Evolutionary conservation across 1,140 invertebrate species (phyloP), one percentile per base, ranked within the genome.

Genomic region (Drosophila suzukii): DNA sequence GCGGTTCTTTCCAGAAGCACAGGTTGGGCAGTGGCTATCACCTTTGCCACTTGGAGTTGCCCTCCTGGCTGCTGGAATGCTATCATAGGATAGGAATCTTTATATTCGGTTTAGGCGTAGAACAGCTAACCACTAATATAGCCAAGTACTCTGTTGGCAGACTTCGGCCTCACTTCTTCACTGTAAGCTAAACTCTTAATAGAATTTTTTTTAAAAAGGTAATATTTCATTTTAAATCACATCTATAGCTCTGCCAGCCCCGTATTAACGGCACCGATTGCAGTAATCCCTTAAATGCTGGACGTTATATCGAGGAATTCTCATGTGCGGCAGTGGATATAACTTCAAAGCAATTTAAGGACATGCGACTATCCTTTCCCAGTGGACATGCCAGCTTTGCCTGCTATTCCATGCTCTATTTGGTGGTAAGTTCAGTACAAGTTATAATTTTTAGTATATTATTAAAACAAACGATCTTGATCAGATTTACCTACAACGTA

Each of bases 91-190:
- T 97, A 15, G 96, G 96, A 2, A 93, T 97, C 1, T 98, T 98
- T 89, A 94, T 95, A 24, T 98, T 98, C 91, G 97, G 97, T 0
- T 95, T 96, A 43, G 95, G 95, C 1, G 95, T 95, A 43, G 96
- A 96, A 44, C 96, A 97, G 92, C 92, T 98, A 4, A 95, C 95
- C 3, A 98, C 97, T 2, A 97, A 98, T 81, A 95, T 98, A 78
- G 97, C 96, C 20, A 99, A 99, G 93, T 98, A 98, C 85, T 95
- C 96, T 0, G 95, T 99, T 59, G 98, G 98, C 34, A 94, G 98
- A 59, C 93, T 99, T 49, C 92, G 98, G 61, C 98, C 98, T 2
- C 97, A 99, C 93, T 99, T 99, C 93, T 94, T 97, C 78, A 93
- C 94, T 59, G 94, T 94, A 78, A 94, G 93, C 43, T 10, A 15